Conservation (phyloP, 2,113 vertebrate genomes). For the Embiotoca jacksoni region DNA sequence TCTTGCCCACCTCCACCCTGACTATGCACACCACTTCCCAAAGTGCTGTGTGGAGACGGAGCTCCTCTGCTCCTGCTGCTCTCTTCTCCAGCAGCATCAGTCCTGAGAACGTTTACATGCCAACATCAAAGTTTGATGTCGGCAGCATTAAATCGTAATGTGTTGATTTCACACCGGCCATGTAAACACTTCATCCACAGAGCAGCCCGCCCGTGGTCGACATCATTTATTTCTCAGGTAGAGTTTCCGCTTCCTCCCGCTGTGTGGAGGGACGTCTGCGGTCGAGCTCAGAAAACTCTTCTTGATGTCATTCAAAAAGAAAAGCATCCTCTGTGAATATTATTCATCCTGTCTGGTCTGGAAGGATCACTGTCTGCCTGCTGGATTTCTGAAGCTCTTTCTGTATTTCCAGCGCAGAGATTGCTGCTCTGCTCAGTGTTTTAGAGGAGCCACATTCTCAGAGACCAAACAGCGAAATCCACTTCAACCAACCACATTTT, state of each 20-base stretch:
- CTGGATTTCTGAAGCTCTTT: background rate
- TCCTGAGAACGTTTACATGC: conserved; percentile 42
- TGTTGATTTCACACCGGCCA: conserved; percentile 39
- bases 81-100: conserved; percentile 22
- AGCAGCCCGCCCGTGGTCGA: conserved; percentile 4
- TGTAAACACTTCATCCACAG: conserved; percentile 15
- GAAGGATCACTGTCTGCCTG: background rate
- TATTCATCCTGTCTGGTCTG: background rate
- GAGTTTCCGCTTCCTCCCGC: conserved; percentile 11
- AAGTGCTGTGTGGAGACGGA: conserved; percentile 21
- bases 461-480: background rate
- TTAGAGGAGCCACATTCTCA: background rate
- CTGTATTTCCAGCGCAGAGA: background rate
- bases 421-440: conserved; percentile 5
- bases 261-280: background rate
- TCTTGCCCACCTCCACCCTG: background rate
- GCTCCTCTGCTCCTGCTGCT: conserved; percentile 6
- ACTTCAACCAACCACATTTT: conserved; percentile 9
- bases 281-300: background rate
- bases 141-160: conserved; percentile 63
- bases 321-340: background rate
- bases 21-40: conserved; percentile 1
- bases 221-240: conserved; percentile 9
- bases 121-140: conserved; percentile 59
- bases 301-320: background rate